A percentile compares a stretch with the other conserved stretches of the same genome.
These are phyloP conservation scores for Lycaena phlaeas DNA, from an alignment of 2,888 invertebrate species.

Conservation along the genomic window DNA sequence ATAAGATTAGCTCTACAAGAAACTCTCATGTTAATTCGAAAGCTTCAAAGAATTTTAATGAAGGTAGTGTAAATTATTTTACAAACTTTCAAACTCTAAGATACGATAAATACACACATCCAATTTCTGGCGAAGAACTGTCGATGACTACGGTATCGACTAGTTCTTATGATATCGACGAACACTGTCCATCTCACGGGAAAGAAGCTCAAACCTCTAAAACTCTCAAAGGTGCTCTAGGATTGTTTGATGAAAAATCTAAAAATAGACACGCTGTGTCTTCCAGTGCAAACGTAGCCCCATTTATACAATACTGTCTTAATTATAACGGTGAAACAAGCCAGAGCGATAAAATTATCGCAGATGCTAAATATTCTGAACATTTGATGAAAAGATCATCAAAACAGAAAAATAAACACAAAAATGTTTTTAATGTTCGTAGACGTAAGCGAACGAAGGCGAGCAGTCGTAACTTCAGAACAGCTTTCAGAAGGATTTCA, in stretches of 20 bases:
- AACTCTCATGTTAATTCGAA: conserved; percentile 31
- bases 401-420: conserved; percentile 30
- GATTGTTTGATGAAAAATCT: conserved; percentile 20
- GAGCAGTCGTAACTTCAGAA: too few species aligned
- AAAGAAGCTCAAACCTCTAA: conserved; percentile 16
- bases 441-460: conserved; percentile 21
- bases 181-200: conserved; percentile 36
- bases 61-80: background rate
- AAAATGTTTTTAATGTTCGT: conserved; percentile 36
- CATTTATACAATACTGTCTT: conserved; percentile 16
- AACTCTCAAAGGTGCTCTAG: too few species aligned
- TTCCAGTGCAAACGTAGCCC: conserved; percentile 7
- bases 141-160: conserved; percentile 31
- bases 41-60: conserved; percentile 31
- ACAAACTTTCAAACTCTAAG: too few species aligned
- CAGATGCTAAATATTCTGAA: too few species aligned
- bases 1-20: conserved; percentile 29
- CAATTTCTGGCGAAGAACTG: conserved; percentile 27
- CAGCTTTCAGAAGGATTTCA: too few species aligned
- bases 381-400: too few species aligned
- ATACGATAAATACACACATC: too few species aligned
- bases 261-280: background rate
- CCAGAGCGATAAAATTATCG: conserved; percentile 8
- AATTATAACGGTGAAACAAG: conserved; percentile 4
- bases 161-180: conserved; percentile 33